A percentile compares a stretch with the other conserved stretches of the same genome.
phyloP scores from a whole-genome alignment of 1,140 invertebrate genomes.

The Calliopsis andreniformis region DNA sequence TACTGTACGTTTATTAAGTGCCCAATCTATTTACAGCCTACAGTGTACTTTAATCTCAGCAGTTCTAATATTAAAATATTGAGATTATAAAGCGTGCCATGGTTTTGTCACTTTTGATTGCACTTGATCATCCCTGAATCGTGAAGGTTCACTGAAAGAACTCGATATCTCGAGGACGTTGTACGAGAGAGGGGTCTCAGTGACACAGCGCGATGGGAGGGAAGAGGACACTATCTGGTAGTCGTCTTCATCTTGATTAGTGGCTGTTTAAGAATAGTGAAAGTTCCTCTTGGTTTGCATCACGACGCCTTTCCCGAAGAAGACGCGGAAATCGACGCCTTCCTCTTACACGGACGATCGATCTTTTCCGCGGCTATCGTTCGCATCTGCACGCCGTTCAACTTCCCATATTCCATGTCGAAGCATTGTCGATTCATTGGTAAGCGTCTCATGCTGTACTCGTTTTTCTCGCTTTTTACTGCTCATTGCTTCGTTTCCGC shows the following conservation, averaged over 20 bases:
- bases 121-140: slow-evolving; percentile 10
- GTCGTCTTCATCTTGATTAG: slow-evolving; percentile 45
- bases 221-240: neutral
- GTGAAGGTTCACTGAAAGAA: neutral
- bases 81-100: too few relatives aligned
- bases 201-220: neutral
- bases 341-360: slow-evolving; percentile 43
- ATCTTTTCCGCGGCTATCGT: slow-evolving; percentile 30
- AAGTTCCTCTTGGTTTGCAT: slow-evolving; percentile 41
- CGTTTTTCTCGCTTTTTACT: neutral
- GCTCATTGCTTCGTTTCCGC: too few relatives aligned
- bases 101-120: neutral
- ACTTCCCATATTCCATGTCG: neutral
- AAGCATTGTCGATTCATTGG: neutral
- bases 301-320: slow-evolving; percentile 46
- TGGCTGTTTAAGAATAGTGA: slow-evolving; percentile 43
- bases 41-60: too few relatives aligned
- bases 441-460: neutral
- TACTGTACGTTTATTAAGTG: too few relatives aligned
- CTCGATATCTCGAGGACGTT: slow-evolving; percentile 24
- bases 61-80: too few relatives aligned
- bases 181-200: neutral
- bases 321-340: slow-evolving; percentile 48
- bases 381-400: neutral
- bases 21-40: too few relatives aligned